Evolutionary conservation across 2,113 vertebrate species (phyloP).

Genomic region (Anarhynchus alexandrinus): DNA sequence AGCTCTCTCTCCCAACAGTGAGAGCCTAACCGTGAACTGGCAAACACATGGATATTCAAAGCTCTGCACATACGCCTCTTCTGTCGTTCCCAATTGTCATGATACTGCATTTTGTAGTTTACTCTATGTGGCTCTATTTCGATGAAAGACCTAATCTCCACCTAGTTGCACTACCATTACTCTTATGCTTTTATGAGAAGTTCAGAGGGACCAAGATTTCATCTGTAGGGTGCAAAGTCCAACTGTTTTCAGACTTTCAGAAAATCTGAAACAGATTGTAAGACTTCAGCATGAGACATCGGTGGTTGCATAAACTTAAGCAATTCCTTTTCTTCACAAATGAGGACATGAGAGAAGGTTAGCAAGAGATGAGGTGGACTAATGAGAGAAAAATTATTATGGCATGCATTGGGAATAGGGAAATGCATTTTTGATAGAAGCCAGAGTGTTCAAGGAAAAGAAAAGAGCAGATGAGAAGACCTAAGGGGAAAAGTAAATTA

Average conservation of each 20-base stretch:
- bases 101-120: neutral
- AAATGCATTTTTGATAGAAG: neutral
- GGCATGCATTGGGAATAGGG: neutral
- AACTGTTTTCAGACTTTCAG: neutral
- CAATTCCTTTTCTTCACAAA: neutral
- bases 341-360: neutral
- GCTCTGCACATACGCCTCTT: rapidly evolving
- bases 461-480: neutral
- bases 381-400: neutral
- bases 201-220: neutral
- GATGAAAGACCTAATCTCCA: neutral
- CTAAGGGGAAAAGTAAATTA: neutral
- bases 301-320: neutral
- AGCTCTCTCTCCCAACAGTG: neutral
- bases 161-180: neutral
- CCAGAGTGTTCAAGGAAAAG: neutral
- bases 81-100: neutral
- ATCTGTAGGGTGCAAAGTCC: neutral
- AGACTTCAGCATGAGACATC: neutral
- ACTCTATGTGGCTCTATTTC: neutral
- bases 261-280: neutral
- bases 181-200: neutral
- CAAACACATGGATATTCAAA: neutral
- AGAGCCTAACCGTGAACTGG: neutral
- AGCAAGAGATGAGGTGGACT: neutral